phyloP scores from a whole-genome alignment of 2,113 vertebrate genomes.

The Cacatua alba region DNA sequence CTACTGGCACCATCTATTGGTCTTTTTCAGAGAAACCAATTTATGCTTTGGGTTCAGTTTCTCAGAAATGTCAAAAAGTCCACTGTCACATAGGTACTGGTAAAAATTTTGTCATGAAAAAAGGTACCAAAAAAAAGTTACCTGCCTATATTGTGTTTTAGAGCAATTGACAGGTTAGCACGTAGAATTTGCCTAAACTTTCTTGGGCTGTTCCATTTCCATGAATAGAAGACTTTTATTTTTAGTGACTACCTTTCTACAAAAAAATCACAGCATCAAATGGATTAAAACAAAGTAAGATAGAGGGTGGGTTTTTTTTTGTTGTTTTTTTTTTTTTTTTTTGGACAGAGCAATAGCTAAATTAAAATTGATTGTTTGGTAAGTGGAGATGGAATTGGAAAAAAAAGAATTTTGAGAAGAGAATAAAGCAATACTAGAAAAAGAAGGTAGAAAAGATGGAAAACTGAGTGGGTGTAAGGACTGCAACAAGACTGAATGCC shows the following conservation, averaged over 20 bases:
- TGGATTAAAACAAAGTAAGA: not conserved
- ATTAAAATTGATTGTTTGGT: not conserved
- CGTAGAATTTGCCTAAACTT: not conserved
- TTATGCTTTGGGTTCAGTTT: not conserved
- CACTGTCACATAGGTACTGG: not conserved
- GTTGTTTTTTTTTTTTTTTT: not conserved
- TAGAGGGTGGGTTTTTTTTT: not conserved
- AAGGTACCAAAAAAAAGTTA: not conserved
- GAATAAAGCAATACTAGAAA: not conserved
- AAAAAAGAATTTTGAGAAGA: not conserved
- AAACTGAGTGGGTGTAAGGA: not conserved
- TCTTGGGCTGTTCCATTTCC: not conserved
- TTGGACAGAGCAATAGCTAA: not conserved
- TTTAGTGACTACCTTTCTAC: not conserved
- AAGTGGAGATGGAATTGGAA: not conserved
- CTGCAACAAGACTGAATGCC: not conserved
- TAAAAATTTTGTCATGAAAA: not conserved
- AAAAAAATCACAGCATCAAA: not conserved
- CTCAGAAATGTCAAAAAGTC: not conserved
- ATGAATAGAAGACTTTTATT: not conserved
- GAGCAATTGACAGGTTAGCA: not conserved
- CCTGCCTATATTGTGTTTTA: not conserved
- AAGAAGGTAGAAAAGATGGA: not conserved
- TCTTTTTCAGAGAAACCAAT: not conserved
- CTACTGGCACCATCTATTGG: constrained; percentile 20